Percentiles rank a stretch among this genome's conserved stretches.
Evolutionary conservation across 1,140 invertebrate species (phyloP).

Genomic region (Amphibalanus amphitrite): DNA sequence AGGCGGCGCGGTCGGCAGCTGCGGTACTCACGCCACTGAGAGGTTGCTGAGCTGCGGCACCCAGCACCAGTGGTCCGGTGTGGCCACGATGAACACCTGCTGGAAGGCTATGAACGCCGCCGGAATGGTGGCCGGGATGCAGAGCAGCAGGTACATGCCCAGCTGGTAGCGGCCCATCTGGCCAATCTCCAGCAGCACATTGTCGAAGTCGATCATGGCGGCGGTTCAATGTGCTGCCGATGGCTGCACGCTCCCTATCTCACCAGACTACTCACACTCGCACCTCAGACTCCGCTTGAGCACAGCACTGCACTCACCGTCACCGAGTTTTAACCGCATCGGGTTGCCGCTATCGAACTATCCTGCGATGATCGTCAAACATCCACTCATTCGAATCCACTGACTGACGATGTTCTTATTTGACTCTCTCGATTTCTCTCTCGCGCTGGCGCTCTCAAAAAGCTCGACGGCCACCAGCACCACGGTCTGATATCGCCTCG

Average conservation of each 20-base stretch:
- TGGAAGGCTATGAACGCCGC: conserved; percentile 49
- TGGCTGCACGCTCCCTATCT: neutral
- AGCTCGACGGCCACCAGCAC: too few species aligned
- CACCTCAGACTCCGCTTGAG: too few species aligned
- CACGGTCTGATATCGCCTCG: too few species aligned
- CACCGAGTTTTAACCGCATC: too few species aligned
- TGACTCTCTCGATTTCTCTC: too few species aligned
- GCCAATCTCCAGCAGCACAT: conserved; percentile 60
- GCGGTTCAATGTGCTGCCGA: conserved; percentile 11
- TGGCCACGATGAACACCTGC: conserved; percentile 26
- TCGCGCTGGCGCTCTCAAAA: too few species aligned
- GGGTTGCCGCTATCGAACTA: too few species aligned
- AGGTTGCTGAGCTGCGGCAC: conserved; percentile 25
- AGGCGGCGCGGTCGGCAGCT: conserved; percentile 8
- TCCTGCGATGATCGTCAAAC: too few species aligned
- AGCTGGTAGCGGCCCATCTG: conserved; percentile 77
- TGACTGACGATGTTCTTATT: too few species aligned
- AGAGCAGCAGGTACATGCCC: conserved; percentile 62
- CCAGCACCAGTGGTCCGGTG: conserved; percentile 30
- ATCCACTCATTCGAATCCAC: too few species aligned
- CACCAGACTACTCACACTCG: neutral
- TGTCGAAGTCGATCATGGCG: conserved; percentile 52
- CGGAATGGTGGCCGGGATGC: conserved; percentile 44
- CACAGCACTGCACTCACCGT: too few species aligned
- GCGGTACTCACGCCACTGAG: conserved; percentile 8